Base-by-base conservation (phyloP, 2,888 invertebrate genomes). In the Eristalinus aeneus region DNA sequence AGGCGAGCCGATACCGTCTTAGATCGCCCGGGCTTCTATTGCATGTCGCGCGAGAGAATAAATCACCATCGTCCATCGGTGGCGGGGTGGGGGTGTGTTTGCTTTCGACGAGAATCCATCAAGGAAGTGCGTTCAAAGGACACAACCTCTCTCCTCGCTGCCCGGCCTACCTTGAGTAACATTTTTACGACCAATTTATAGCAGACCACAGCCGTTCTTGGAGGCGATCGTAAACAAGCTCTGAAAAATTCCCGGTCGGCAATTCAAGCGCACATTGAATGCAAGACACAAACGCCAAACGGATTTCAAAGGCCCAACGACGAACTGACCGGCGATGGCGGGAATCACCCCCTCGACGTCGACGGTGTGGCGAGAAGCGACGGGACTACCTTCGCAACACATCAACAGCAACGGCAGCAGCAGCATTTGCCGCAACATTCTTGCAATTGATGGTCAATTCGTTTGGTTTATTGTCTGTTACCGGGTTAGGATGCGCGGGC, bases 261-360 rank as follows among this genome's bases (percentile, higher is more conserved):
- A 75, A 87, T 87, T 87, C 87, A 87, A 83, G 87, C 83, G 74
- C 87, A 87, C 87, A 87, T 87, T 87, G 36, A 71, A 87, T 46
- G 60, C 82, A 75, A 82, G 73, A 61, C 56, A 39, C 77, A 73
- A 61, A 72, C 60, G 34, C 61, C 81, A 73, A 74, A 77, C 53
- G 22, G 71, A 74, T 74, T 81, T 85, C 68, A 85, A 77, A 77
- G 85, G 60, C 64, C 32, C 68, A 64, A 46, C 20, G 80, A 65
- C 75, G 76, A 72, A 46, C 80, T 22, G 46, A 79, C 60, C 69
- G 46, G 32, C 36, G 63, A 53, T 5, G 27, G 27, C 27, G 27
- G 16, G 46, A 16, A 46, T 46, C n/a, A n/a, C n/a, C n/a, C n/a
- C 46, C 16, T 0, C 46, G 0, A 1, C 16, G 31, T 53, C 16